Evolutionary conservation across 1,140 invertebrate genomes (phyloP), one percentile per base, ranked within the genome.

Genomic region (Hyles euphorbiae): DNA sequence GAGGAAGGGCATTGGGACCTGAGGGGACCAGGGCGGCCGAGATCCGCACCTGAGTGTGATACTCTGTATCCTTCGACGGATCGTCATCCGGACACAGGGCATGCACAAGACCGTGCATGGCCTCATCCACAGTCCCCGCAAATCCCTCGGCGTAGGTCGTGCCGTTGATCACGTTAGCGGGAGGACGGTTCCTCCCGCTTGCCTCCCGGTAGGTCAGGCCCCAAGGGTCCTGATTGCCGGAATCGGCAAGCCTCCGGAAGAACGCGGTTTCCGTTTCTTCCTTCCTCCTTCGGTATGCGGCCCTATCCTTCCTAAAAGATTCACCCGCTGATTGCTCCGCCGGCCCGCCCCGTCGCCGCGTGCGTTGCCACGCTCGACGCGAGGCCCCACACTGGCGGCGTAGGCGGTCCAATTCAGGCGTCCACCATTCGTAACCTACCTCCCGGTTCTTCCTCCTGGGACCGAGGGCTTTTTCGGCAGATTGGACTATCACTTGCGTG

Each of bases 161-260:
- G 2, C 55, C 69, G 44, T 69, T 63, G 1, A 74, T 10, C 1
- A 74, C 57, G 53, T 65, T 72, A 2, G 12, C 3, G 0, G 68
- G 66, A 6, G 68, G 60, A 2, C 63, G 60, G 0, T 53, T 6
- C 11, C 68, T 47, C 3, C 66, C 70, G 7, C 52, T 50, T n/a
- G 66, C 68, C 1, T 34, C 60, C 0, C 67, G 45, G 43, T 72
- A 72, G 8, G 70, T 70, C 3, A 58, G 53, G 3, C 71, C 71
- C 69, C 67, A 76, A 0, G 71, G 69, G 56, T 76, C 71, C 0
- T 56, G 34, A 50, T 74, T 76, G 0, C 74, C 71, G 3, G 67
- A 56, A 1, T 68, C 65, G 6, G 71, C 67, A 4, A 72, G 44
- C 1, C 32, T 34, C 10, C 53, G 52, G 6, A 54, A 64, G 22